These are phyloP conservation scores for Pyrgus malvae DNA, from an alignment of 2,888 invertebrate genomes.

Conservation along the genomic window DNA sequence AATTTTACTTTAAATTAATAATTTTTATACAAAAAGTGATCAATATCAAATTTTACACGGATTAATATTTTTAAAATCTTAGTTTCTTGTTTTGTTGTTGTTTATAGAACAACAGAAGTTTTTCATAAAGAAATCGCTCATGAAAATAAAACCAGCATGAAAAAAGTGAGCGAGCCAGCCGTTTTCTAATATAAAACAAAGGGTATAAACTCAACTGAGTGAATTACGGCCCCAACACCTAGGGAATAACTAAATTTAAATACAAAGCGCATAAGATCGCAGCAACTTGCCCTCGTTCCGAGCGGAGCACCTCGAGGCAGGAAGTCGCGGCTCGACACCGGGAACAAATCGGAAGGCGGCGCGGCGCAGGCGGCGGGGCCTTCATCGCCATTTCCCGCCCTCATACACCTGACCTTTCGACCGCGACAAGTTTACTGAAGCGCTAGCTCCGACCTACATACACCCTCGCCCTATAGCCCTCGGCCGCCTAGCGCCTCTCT, in stretches of 20 bases:
- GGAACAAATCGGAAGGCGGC: slow-evolving; percentile 27
- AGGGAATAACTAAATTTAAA: slow-evolving; percentile 19
- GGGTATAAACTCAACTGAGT: not conserved
- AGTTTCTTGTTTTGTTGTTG: no score
- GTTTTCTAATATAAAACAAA: not conserved
- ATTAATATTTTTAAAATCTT: no score
- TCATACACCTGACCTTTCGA: slow-evolving; percentile 80
- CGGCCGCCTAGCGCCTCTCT: slow-evolving; percentile 37
- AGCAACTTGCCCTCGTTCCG: slow-evolving; percentile 23
- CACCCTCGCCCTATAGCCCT: slow-evolving; percentile 52
- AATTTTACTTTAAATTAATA: slow-evolving; percentile 3
- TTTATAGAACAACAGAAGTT: no score
- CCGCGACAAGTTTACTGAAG: slow-evolving; percentile 77
- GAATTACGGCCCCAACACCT: slow-evolving; percentile 7
- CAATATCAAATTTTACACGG: not conserved
- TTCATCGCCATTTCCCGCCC: slow-evolving; percentile 74
- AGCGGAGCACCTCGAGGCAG: slow-evolving; percentile 8
- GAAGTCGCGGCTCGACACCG: slow-evolving; percentile 6
- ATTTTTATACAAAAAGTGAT: not conserved
- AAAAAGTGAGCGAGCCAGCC: no score
- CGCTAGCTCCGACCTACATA: slow-evolving; percentile 75
- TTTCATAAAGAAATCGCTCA: no score
- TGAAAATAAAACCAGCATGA: no score
- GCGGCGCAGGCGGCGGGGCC: slow-evolving; percentile 52
- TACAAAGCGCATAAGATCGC: slow-evolving; percentile 22